These are phyloP conservation scores for Cerastis leucographa DNA, from an alignment of 2,888 invertebrate genomes.

Conservation along the genomic window DNA sequence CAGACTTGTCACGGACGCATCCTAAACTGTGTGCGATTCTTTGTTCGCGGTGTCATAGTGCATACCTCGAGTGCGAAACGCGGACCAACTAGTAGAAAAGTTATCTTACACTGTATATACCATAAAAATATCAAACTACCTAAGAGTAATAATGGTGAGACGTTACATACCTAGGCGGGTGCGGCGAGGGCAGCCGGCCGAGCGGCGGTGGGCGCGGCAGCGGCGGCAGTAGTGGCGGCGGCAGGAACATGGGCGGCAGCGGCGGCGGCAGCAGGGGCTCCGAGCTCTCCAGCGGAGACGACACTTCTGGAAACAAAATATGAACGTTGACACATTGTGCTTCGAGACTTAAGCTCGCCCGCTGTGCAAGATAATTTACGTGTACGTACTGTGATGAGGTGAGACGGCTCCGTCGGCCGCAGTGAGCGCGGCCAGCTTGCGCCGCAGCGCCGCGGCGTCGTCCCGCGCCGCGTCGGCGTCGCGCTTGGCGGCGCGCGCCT, in stretches of 20 bases:
- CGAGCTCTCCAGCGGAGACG: constrained; percentile 87
- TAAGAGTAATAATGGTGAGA: neutral
- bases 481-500: constrained; percentile 95
- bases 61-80: neutral
- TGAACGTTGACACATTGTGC: no score
- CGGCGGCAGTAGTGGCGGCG: constrained; percentile 84
- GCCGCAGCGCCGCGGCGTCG: constrained; percentile 82
- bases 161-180: constrained; percentile 80
- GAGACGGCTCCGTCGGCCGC: constrained; percentile 78
- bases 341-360: no score
- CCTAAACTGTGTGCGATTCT: neutral
- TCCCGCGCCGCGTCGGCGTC: constrained; percentile 93
- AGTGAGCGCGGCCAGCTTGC: constrained; percentile 79
- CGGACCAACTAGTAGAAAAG: neutral
- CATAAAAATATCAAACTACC: neutral
- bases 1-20: neutral
- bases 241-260: constrained; percentile 85
- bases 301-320: constrained; percentile 81
- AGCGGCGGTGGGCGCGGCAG: constrained; percentile 82
- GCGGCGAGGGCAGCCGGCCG: constrained; percentile 71
- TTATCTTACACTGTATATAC: neutral
- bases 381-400: constrained; percentile 74
- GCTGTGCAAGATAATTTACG: no score
- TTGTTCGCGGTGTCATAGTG: neutral
- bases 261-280: constrained; percentile 78